Evolutionary conservation across 1,140 invertebrate genomes (phyloP).

Genomic region (Drosophila ercepeae): DNA sequence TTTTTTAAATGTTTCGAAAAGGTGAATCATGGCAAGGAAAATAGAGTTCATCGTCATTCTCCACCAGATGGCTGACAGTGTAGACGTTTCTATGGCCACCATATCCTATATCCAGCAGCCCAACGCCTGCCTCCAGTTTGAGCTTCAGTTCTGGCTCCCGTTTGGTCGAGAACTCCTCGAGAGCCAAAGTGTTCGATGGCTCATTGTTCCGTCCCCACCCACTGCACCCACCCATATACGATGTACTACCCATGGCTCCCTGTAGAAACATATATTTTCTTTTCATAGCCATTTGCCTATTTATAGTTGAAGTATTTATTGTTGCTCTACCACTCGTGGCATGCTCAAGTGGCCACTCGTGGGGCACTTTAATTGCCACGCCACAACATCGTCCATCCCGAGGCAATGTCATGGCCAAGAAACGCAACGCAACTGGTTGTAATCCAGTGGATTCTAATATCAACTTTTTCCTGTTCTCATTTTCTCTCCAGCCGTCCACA

Average conservation of each 20-base stretch:
- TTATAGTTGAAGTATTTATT: constrained; percentile 82
- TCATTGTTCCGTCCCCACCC: constrained; percentile 41
- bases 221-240: constrained; percentile 21
- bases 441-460: constrained; percentile 13
- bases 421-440: constrained; percentile 64
- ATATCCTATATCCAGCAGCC: constrained; percentile 5
- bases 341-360: constrained; percentile 77
- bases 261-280: constrained; percentile 71
- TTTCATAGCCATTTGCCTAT: constrained; percentile 78
- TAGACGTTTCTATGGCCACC: constrained; percentile 19
- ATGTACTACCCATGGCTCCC: too few relatives aligned
- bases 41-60: neutral
- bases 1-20: too few relatives aligned
- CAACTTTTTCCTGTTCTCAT: constrained; percentile 14
- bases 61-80: constrained; percentile 10
- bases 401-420: constrained; percentile 67
- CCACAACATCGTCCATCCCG: constrained; percentile 24
- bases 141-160: constrained; percentile 13
- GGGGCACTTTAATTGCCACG: constrained; percentile 70
- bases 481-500: constrained; percentile 90
- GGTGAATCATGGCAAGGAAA: neutral
- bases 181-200: constrained; percentile 68
- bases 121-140: constrained; percentile 3
- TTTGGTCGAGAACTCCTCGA: constrained; percentile 15
- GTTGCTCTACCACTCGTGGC: constrained; percentile 75